phyloP scores from a whole-genome alignment of 2,888 invertebrate genomes.

The Ptycholaimellus sp. region DNA sequence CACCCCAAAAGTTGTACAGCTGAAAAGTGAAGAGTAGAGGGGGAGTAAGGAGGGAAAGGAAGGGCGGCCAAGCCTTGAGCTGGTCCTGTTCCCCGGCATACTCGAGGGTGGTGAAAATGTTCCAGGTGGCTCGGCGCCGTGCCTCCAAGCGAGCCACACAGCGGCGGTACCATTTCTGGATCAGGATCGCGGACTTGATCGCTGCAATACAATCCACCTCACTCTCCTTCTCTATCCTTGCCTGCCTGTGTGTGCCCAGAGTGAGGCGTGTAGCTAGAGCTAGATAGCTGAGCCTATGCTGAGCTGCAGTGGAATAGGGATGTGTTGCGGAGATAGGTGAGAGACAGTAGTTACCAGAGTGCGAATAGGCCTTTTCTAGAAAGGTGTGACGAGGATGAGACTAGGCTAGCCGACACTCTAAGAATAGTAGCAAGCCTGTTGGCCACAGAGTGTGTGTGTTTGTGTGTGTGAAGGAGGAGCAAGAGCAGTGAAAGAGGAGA shows the following conservation, averaged over 20 bases:
- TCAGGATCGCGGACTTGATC: conserved; percentile 67
- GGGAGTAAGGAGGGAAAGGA: too few species aligned
- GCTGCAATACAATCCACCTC: conserved; percentile 38
- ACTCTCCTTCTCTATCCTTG: too few species aligned
- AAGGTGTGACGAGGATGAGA: conserved; percentile 1
- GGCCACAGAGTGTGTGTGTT: too few species aligned
- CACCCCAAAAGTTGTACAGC: conserved; percentile 81
- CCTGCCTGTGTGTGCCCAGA: too few species aligned
- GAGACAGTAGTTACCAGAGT: neutral
- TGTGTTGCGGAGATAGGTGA: neutral
- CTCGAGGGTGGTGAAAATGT: conserved; percentile 74
- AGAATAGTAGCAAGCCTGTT: too few species aligned
- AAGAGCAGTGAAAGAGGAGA: conserved; percentile 1
- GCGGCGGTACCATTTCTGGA: conserved; percentile 75
- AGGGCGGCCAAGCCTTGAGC: conserved; percentile 31
- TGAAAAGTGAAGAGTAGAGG: conserved; percentile 32
- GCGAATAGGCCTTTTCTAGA: neutral
- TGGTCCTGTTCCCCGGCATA: conserved; percentile 86
- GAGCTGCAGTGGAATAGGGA: too few species aligned
- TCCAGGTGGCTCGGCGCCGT: conserved; percentile 68
- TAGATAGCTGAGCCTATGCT: too few species aligned
- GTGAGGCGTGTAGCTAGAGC: too few species aligned
- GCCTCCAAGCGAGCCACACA: conserved; percentile 71
- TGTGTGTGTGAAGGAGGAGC: neutral
- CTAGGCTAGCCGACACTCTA: conserved; percentile 1